Conservation (phyloP, 1,140 invertebrate genomes). For the Scylla paramamosain region DNA sequence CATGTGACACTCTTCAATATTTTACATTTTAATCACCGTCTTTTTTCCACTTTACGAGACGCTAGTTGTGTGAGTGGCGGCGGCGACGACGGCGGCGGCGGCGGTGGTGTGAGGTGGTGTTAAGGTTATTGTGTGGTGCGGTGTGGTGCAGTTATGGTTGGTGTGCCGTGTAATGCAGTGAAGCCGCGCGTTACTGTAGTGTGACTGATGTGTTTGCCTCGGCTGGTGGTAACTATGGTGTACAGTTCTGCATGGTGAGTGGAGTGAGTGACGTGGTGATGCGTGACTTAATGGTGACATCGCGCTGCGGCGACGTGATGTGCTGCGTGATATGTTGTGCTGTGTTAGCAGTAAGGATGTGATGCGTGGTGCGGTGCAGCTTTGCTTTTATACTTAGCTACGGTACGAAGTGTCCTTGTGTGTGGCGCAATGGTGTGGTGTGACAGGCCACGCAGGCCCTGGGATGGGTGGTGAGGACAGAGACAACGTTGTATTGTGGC, state of each 20-base stretch:
- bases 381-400: neutral
- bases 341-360: neutral
- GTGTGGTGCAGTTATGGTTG: neutral
- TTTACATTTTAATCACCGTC: slow-evolving; percentile 71
- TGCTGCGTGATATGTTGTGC: neutral
- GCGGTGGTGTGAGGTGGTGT: neutral
- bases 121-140: neutral
- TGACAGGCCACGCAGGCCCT: no score
- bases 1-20: slow-evolving; percentile 71
- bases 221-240: no score
- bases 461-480: neutral
- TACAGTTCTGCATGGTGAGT: no score
- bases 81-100: neutral
- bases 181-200: no score
- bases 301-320: neutral
- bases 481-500: neutral
- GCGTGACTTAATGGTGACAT: no score
- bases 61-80: neutral
- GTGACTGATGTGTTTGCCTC: no score
- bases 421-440: no score
- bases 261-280: no score
- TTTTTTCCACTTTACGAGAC: slow-evolving; percentile 42
- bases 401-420: no score
- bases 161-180: no score
- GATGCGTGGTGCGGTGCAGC: no score